A percentile compares a stretch with the other conserved stretches of the same genome.
phyloP scores from a whole-genome alignment of 2,113 vertebrate genomes.

The Microcebus ravelobensis region DNA sequence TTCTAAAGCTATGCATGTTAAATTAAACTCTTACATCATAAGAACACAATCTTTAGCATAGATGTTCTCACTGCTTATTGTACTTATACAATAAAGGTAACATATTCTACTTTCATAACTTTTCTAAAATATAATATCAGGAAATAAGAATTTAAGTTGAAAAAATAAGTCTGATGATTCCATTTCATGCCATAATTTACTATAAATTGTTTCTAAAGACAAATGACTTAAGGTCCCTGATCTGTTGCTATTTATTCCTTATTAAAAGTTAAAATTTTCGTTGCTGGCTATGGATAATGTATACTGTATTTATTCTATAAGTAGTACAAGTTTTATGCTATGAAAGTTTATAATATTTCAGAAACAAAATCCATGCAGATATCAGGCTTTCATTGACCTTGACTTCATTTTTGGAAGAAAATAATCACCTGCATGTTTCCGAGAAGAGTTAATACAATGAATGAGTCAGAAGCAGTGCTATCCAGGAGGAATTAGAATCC shows the following conservation, averaged over 20 bases:
- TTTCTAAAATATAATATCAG: neutral
- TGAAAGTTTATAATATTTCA: neutral
- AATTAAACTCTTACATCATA: neutral
- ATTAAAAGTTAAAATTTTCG: neutral
- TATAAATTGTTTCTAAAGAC: neutral
- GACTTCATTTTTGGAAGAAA: constrained; percentile 63
- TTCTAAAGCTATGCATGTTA: neutral
- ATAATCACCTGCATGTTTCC: constrained; percentile 77
- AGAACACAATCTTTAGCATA: neutral
- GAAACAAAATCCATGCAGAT: constrained; percentile 44
- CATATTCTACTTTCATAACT: neutral
- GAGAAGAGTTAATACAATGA: constrained; percentile 77
- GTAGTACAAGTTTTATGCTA: neutral
- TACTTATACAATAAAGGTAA: neutral
- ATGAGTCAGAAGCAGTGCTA: constrained; percentile 59
- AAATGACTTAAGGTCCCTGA: neutral
- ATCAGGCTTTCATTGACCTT: constrained; percentile 65
- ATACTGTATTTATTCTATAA: neutral
- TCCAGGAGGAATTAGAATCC: constrained; percentile 75
- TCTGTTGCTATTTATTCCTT: neutral
- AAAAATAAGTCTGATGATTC: neutral
- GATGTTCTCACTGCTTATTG: neutral
- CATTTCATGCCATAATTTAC: neutral
- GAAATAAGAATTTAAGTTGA: neutral
- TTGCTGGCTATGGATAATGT: neutral